These are phyloP conservation scores for Sterna hirundo DNA, from an alignment of 2,113 vertebrate genomes.

Conservation along the genomic window DNA sequence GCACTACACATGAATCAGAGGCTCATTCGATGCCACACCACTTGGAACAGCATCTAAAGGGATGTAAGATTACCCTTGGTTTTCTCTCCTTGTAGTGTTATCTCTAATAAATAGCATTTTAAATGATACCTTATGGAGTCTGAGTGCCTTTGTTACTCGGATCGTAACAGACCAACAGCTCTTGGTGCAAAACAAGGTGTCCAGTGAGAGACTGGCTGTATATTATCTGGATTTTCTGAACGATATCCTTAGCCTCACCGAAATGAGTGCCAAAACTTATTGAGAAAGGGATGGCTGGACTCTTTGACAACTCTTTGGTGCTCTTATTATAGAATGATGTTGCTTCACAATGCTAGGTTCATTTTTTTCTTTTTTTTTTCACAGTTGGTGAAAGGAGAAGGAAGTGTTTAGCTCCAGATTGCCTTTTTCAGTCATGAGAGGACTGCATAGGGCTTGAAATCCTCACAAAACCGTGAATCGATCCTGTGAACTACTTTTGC, in stretches of 20 bases:
- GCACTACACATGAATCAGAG: rapidly evolving
- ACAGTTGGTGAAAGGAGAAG: not conserved
- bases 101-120: not conserved
- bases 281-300: not conserved
- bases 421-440: not conserved
- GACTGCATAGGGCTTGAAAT: not conserved
- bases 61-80: not conserved
- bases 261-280: not conserved
- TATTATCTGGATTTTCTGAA: not conserved
- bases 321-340: not conserved
- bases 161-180: not conserved
- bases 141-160: not conserved
- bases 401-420: not conserved
- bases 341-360: not conserved
- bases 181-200: not conserved
- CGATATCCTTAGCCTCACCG: not conserved
- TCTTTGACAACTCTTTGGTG: not conserved
- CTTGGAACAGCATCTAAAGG: not conserved
- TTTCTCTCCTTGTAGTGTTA: not conserved
- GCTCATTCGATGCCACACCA: not conserved
- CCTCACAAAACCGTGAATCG: not conserved
- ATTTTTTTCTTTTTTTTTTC: not conserved
- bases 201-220: not conserved
- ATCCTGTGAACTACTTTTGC: not conserved
- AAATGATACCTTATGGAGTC: not conserved